Conservation (phyloP, 2,113 vertebrate species). For the Chaenogobius annularis region DNA sequence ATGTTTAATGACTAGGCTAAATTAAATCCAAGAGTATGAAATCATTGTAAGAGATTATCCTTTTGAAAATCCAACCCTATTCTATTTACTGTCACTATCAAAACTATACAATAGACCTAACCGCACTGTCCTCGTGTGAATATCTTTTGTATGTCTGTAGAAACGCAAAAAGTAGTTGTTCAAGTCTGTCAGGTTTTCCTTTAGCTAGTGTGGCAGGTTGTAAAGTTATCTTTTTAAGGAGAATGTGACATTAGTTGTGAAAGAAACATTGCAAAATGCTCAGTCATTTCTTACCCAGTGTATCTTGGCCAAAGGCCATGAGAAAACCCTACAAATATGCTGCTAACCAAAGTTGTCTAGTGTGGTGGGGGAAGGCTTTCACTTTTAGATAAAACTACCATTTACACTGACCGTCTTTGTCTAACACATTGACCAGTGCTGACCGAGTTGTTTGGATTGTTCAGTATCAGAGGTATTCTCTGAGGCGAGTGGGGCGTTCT, state of each 20-base stretch:
- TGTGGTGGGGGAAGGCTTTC: constrained; percentile 10
- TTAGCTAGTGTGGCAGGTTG: not conserved
- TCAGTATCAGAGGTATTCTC: constrained; percentile 8
- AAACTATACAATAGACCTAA: not conserved
- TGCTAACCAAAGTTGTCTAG: constrained; percentile 43
- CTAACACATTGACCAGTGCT: constrained; percentile 18
- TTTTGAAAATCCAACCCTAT: not conserved
- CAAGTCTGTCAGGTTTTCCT: constrained; percentile 37
- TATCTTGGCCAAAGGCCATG: constrained; percentile 41
- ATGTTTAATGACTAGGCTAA: not conserved
- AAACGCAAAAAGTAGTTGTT: not conserved
- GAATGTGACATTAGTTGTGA: not conserved
- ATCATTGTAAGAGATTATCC: not conserved
- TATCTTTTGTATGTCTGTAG: not conserved
- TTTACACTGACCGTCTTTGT: constrained; percentile 56
- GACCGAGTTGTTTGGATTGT: constrained; percentile 18
- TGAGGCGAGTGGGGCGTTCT: constrained; percentile 25
- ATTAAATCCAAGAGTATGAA: too few relatives aligned
- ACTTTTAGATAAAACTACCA: constrained; percentile 44
- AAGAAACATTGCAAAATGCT: constrained; percentile 4
- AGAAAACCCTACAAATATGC: constrained; percentile 34
- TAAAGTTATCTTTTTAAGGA: not conserved
- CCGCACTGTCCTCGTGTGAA: not conserved
- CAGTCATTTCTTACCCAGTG: constrained; percentile 7
- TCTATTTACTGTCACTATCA: not conserved